Evolutionary conservation across 2,888 invertebrate species (phyloP).

Genomic region (Synanthedon tipuliformis): DNA sequence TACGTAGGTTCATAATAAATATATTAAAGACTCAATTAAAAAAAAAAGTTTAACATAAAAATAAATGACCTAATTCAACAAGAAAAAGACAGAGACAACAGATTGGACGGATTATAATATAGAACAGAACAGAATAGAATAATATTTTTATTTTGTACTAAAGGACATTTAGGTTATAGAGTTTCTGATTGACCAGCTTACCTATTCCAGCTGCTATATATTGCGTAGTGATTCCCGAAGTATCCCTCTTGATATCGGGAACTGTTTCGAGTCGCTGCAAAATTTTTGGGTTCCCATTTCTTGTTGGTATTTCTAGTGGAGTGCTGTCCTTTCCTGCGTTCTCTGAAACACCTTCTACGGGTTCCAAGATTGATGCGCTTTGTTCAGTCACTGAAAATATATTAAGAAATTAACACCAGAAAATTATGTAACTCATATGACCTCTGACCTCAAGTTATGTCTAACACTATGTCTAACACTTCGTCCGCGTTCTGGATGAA

Average conservation of each 20-base stretch:
- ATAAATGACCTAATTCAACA: too few relatives aligned
- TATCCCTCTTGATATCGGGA: conserved; percentile 57
- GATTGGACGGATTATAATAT: too few relatives aligned
- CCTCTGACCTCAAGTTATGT: too few relatives aligned
- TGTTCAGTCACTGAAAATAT: background rate
- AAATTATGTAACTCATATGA: too few relatives aligned
- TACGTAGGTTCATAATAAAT: too few relatives aligned
- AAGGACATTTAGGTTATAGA: background rate
- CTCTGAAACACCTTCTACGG: background rate
- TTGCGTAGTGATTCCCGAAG: conserved; percentile 58
- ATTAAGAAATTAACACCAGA: too few relatives aligned
- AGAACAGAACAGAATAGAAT: too few relatives aligned
- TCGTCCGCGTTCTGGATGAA: too few relatives aligned
- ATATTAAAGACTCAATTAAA: too few relatives aligned
- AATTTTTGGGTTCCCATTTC: conserved; percentile 34
- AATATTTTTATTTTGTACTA: too few relatives aligned
- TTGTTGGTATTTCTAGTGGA: background rate
- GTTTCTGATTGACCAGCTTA: conserved; percentile 11
- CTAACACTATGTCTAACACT: too few relatives aligned
- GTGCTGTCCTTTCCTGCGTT: background rate
- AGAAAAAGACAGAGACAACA: background rate
- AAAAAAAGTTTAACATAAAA: too few relatives aligned
- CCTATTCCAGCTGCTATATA: conserved; percentile 61
- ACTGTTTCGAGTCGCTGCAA: conserved; percentile 48
- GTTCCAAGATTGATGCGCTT: background rate